Percentiles rank a stretch among this genome's conserved stretches.
phyloP scores from a whole-genome alignment of 1,140 invertebrate genomes.

The Theocolax elegans region DNA sequence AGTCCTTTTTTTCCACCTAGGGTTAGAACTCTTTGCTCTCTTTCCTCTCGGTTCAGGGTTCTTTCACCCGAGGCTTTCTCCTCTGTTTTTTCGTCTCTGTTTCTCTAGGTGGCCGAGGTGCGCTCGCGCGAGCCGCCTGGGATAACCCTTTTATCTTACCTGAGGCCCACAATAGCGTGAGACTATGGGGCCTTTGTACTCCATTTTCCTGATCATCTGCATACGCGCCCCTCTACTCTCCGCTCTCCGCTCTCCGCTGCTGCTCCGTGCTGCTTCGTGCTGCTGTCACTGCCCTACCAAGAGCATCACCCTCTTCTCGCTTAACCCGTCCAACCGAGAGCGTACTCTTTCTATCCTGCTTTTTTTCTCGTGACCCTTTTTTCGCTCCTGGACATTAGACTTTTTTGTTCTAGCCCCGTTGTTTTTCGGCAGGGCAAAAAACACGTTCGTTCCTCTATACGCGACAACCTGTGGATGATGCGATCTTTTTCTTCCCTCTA shows the following conservation, averaged over 20 bases:
- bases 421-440: constrained; percentile 46
- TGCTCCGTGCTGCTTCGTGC: too few relatives aligned
- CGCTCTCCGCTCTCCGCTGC: constrained; percentile 21
- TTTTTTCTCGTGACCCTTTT: constrained; percentile 22
- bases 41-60: not conserved
- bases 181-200: constrained; percentile 66
- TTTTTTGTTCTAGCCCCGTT: constrained; percentile 25
- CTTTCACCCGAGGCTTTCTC: not conserved
- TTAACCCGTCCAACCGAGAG: too few relatives aligned
- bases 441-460: constrained; percentile 36
- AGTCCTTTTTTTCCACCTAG: constrained; percentile 37
- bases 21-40: constrained; percentile 42
- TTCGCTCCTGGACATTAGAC: constrained; percentile 1
- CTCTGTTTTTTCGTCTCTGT: not conserved
- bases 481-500: constrained; percentile 24
- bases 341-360: constrained; percentile 39
- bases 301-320: too few relatives aligned
- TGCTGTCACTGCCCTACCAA: too few relatives aligned
- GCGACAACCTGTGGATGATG: constrained; percentile 27
- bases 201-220: constrained; percentile 61
- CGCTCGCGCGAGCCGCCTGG: not conserved
- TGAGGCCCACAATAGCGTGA: constrained; percentile 65
- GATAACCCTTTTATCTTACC: constrained; percentile 65
- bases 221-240: constrained; percentile 54
- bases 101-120: not conserved